Base-by-base conservation (phyloP, 2,797 vertebrate species). In the Gymnopithys bicolor region DNA sequence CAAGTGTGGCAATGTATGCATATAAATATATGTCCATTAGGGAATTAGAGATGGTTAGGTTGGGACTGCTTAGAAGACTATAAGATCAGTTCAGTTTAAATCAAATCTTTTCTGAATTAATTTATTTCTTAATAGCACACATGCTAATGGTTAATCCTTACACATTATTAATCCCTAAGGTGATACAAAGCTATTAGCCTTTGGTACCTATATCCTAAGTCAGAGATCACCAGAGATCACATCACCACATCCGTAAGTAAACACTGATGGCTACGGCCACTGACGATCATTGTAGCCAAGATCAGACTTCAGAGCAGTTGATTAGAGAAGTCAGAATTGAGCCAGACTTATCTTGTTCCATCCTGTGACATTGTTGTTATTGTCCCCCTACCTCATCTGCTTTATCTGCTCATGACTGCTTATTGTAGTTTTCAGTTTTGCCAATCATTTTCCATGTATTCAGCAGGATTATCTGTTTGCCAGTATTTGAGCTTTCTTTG, bases 271-370 rank as follows among this genome's bases (percentile, higher is more conserved):
- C 35, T 69, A 4, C 1, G 2, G 19, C 28, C 41, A 19, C 23
- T 22, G 45, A 5, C 0, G 0, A 18, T 27, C 19, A 17, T 48
- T n/a, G 48, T 7, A 80, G 45, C 33, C 7, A 3, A 64, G 33
- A 60, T 64, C 33, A 84, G 27, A 33, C n/a, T 55, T 60, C 62
- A 84, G 69, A 81, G 17, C 18, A 7, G 19, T 30, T 60, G 60
- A 67, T 68, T 30, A 69, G 11, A 77, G 41, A 86, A 93, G 30
- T 39, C 62, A 90, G 62, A 84, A 68, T 9, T 75, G n/a, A 90
- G 43, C 28, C 85, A 88, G 76, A 24, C 4, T 76, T 82, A 53
- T 17, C 58, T 71, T 55, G 41, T 85, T 80, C 74, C 49, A 75
- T 30, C 32, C 75, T n/a, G 58, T 68, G 43, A 62, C 43, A 56